Conservation (phyloP, 92 coral and sea anemone genomes). For the Zoanthus solanderi region DNA sequence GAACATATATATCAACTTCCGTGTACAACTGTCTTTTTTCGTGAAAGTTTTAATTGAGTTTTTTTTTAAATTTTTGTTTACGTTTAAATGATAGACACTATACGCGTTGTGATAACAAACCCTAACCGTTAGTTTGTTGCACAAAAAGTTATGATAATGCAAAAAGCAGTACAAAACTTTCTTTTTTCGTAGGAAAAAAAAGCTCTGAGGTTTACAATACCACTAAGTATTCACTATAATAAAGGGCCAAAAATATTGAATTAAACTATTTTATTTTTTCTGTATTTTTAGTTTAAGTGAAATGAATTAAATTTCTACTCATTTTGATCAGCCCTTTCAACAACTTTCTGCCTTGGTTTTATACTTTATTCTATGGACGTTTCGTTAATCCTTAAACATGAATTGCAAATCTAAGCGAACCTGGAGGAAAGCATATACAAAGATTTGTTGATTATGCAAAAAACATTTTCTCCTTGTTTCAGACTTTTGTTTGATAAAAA, state of each 20-base stretch:
- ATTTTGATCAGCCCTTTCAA: neutral
- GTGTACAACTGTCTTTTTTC: neutral
- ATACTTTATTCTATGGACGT: neutral
- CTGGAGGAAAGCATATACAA: neutral
- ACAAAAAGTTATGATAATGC: neutral
- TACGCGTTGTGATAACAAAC: neutral
- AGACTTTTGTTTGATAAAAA: neutral
- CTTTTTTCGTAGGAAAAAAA: neutral
- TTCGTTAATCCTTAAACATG: neutral
- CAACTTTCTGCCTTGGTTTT: neutral
- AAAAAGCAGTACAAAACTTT: neutral
- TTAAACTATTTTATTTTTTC: neutral
- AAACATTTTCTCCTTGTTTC: neutral
- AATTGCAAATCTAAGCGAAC: neutral
- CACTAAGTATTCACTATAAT: neutral
- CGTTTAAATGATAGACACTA: neutral
- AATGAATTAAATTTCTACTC: neutral
- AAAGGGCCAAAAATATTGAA: neutral
- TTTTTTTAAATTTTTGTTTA: neutral
- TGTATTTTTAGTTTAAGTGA: neutral
- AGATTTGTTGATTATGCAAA: neutral
- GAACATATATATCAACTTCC: neutral
- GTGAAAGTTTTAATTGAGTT: neutral
- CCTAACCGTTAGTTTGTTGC: neutral
- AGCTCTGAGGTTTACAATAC: neutral